phyloP scores from a whole-genome alignment of 92 coral and sea anemone genomes.

The Zoanthus sansibaricus region DNA sequence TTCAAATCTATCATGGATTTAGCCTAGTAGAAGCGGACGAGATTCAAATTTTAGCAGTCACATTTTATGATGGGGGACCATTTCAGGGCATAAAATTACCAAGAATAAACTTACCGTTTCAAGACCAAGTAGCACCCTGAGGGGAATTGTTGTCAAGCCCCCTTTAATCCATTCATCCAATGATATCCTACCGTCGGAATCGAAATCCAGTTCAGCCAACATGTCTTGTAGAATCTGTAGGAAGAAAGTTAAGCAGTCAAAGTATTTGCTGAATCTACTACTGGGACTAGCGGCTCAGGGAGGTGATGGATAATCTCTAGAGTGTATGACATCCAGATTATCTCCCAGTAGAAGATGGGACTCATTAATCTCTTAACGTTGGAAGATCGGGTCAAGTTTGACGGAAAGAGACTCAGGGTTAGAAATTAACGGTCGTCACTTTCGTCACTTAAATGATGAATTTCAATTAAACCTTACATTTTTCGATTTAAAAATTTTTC shows the following conservation, averaged over 20 bases:
- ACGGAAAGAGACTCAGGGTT: no score
- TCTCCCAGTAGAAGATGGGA: no score
- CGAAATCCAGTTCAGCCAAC: constrained; percentile 96
- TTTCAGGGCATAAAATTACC: background rate
- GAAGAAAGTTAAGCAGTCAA: background rate
- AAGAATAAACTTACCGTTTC: constrained; percentile 81
- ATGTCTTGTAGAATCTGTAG: constrained; percentile 93
- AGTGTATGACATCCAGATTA: no score
- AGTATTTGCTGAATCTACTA: background rate
- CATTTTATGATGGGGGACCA: background rate
- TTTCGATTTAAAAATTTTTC: no score
- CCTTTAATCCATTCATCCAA: constrained; percentile 99
- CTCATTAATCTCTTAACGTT: no score
- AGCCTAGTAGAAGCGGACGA: background rate
- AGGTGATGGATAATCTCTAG: no score
- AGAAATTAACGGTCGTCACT: no score
- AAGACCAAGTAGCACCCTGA: constrained; percentile 92
- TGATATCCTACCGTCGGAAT: constrained; percentile 96
- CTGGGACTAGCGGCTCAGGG: no score
- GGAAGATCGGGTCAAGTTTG: no score
- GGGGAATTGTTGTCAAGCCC: constrained; percentile 95
- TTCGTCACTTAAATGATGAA: no score
- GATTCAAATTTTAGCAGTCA: background rate
- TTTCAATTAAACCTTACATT: no score
- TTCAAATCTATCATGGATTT: no score